Evolutionary conservation across 2,113 vertebrate genomes (phyloP), one percentile per base, ranked within the genome.

Genomic region (Chloropsis hardwickii): DNA sequence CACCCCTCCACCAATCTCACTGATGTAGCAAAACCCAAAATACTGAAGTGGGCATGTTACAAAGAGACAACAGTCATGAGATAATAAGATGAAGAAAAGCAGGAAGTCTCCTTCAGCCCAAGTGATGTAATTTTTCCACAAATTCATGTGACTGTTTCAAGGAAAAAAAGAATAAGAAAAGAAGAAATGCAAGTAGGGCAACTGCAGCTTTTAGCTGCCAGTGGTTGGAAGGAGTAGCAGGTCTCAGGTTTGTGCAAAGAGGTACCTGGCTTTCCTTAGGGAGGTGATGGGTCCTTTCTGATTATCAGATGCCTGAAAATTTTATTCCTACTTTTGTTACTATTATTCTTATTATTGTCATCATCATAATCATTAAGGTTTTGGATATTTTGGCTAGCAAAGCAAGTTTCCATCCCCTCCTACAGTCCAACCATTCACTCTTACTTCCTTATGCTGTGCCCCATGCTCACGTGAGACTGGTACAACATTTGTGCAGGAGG

Each of bases 121-220:
- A 76, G 11, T 60, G 69, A 95, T 91, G 80, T 92, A 74, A 84
- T 89, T 92, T 83, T 95, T 95, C 84, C 69, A 67, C 72, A 78
- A 79, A 84, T 94, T 84, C 44, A 81, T 29, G 8, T 84, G 65
- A 64, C 42, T 29, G 23, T 73, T 88, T 74, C 8, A 31, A 57
- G 60, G 12, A 37, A 42, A 27, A 60, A 37, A 29, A 86, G 9
- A 76, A 22, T 6, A 29, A 33, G 18, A 24, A 48, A 16, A 15
- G 35, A 33, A 50, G 6, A 82, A 90, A 65, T 23, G 22, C 64
- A 45, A 44, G 22, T 20, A 77, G 22, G 28, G 18, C 50, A 90
- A 45, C 50, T 61, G 22, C 25, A 57, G 42, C 40, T 88, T 74
- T 40, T 72, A 57, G 42, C 18, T 28, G 23, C 54, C 22, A 4